These are phyloP conservation scores for Lordiphosa fenestrarum DNA, from an alignment of 2,888 invertebrate species.

Conservation along the genomic window DNA sequence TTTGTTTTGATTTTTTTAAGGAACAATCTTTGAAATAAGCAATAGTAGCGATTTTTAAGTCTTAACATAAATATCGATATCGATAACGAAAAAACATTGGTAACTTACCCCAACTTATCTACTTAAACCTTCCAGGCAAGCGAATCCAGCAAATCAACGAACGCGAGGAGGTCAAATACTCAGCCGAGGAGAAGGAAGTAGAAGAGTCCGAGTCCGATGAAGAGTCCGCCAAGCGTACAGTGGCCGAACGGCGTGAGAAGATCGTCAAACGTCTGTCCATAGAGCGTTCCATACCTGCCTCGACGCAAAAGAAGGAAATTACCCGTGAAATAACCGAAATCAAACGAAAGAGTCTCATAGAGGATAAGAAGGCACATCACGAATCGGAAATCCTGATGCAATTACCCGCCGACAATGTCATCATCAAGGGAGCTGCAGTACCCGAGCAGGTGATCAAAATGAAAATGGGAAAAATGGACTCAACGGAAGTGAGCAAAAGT, in stretches of 20 bases:
- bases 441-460: constrained; percentile 80
- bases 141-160: constrained; percentile 81
- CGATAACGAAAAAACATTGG: no score
- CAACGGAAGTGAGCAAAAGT: constrained; percentile 77
- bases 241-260: constrained; percentile 88
- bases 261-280: constrained; percentile 87
- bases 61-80: no score
- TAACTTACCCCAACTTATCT: no score
- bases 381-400: constrained; percentile 81
- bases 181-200: constrained; percentile 89
- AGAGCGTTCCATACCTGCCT: constrained; percentile 86
- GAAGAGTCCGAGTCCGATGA: constrained; percentile 84
- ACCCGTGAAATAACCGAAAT: constrained; percentile 87
- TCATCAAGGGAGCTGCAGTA: constrained; percentile 78
- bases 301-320: constrained; percentile 87
- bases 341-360: constrained; percentile 83
- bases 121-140: constrained; percentile 65
- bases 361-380: constrained; percentile 80
- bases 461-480: constrained; percentile 79
- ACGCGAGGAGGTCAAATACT: constrained; percentile 87
- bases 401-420: constrained; percentile 80
- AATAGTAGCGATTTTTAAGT: no score
- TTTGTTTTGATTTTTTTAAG: no score
- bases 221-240: constrained; percentile 85
- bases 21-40: no score